Base-by-base conservation (phyloP, 2,113 vertebrate species). In the Haemorhous mexicanus region DNA sequence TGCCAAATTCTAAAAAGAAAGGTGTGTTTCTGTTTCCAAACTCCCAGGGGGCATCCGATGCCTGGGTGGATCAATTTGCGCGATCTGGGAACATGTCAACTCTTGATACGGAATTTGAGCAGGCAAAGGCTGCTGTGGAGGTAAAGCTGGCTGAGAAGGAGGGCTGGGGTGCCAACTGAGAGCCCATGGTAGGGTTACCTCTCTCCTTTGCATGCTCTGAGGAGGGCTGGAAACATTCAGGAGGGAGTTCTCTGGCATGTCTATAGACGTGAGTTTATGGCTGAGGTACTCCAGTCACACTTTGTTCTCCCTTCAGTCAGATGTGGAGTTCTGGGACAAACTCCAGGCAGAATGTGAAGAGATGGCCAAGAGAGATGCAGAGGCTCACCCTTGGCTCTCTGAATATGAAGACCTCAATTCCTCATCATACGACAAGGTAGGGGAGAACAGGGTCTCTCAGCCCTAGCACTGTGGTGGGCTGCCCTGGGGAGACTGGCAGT, bases 291-390 rank as follows among this genome's bases (percentile, higher is more conserved):
- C 59, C 35, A 19, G 63, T 91, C 78, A 56, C 17, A 18, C 84
- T 62, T 56, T n/a, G 85, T 96, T 96, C 41, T 76, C 35, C 30
- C 82, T 95, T 53, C 97, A 99, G 99, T 99, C 99, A 87, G 99
- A 99, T 97, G 98, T 99, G 49, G 99, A 99, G 97, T 99, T 99
- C 98, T 99, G 99, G 99, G 99, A 99, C 97, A 99, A 99, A 96
- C 98, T 99, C 90, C 99, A 99, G 98, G 98, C 99, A 94, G 99
- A 99, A 94, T 99, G 99, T 99, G 99, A 99, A 96, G 99, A 99
- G 97, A 99, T 99, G 99, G 99, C 99, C 0, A 99, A 99, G 96
- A 98, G 99, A 94, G 99, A 99, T 24, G 99, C 99, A 28, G 99
- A 99, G 95, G 98, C 98, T 69, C 99, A 99, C 87, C 99, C 99